Evolutionary conservation across 2,888 invertebrate genomes (phyloP), one percentile per base, ranked within the genome.

Genomic region (Zootermopsis nevadensis): DNA sequence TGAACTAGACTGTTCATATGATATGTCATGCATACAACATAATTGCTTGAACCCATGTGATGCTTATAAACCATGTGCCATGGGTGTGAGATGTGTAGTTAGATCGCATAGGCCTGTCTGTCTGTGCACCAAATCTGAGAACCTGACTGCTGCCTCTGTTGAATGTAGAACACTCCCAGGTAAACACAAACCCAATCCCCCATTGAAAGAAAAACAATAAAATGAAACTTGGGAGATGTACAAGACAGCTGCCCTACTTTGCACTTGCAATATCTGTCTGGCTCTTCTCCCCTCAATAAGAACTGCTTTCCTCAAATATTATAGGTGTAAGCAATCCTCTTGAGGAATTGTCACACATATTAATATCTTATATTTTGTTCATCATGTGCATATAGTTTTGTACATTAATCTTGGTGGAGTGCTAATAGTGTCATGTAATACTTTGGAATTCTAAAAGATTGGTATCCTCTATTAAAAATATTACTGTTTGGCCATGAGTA

Each of bases 81-180:
- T 87, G 85, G 89, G 89, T 87, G 87, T 90, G 85, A 87, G 88
- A 85, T 93, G 93, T 89, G 89, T 89, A 86, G 91, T 91, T 83
- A 88, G 90, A 85, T 89, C 90, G 87, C 92, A 92, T 88, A 90
- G 90, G 87, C 90, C 92, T 86, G 89, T 91, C 89, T 93, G 93
- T 90, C 90, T 90, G 89, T 93, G 93, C 89, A 89, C 91, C 87
- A 89, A 86, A 89, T 89, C 89, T 90, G 86, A 85, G 82, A 84
- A 86, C 85, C 85, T 84, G 83, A 86, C 88, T 74, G 86, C 85
- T 77, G 84, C 85, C 81, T 88, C 89, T 87, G 87, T 89, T 89
- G 91, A 90, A 80, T 93, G 93, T 91, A 91, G 90, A 89, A 89
- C 90, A 88, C 90, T 90, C 89, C 91, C 93, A 93, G 93, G 93